These are phyloP conservation scores for Pimpla rufipes DNA, from an alignment of 2,888 invertebrate species.

Conservation along the genomic window DNA sequence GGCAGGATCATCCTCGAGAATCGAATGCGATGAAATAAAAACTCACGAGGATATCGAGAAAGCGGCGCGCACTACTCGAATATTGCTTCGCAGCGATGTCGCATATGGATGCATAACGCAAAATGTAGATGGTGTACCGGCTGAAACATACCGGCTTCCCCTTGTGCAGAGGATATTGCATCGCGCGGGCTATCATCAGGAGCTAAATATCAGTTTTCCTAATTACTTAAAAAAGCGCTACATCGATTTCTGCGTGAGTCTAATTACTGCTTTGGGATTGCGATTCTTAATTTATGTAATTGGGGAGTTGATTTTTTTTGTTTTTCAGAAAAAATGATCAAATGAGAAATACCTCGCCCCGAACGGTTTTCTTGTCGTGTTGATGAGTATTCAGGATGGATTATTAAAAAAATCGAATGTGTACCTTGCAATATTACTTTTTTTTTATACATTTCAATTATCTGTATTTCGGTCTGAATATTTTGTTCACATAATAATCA, in stretches of 20 bases:
- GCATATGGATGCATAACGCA: constrained; percentile 19
- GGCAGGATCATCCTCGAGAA: constrained; percentile 40
- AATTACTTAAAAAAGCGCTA: not conserved
- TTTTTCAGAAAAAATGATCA: no score
- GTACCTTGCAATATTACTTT: no score
- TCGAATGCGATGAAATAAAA: constrained; percentile 62
- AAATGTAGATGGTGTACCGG: constrained; percentile 2
- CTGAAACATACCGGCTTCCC: not conserved
- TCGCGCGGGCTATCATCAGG: not conserved
- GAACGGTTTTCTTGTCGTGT: no score
- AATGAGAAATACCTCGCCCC: no score
- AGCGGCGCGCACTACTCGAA: constrained; percentile 35
- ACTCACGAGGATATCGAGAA: constrained; percentile 35
- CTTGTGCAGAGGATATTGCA: not conserved
- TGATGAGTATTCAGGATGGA: no score
- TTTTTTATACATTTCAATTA: no score
- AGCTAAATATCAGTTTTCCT: not conserved
- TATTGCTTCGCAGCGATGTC: constrained; percentile 51
- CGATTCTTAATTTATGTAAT: no score
- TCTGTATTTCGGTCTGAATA: no score
- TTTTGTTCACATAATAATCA: no score
- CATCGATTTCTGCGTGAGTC: not conserved
- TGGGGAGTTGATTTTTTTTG: no score
- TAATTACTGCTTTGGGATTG: not conserved
- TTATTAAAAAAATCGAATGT: no score